Percentiles rank a stretch among this genome's conserved stretches.
Evolutionary conservation across 2,888 invertebrate genomes (phyloP).

Genomic region (Diachrysia chrysitis): DNA sequence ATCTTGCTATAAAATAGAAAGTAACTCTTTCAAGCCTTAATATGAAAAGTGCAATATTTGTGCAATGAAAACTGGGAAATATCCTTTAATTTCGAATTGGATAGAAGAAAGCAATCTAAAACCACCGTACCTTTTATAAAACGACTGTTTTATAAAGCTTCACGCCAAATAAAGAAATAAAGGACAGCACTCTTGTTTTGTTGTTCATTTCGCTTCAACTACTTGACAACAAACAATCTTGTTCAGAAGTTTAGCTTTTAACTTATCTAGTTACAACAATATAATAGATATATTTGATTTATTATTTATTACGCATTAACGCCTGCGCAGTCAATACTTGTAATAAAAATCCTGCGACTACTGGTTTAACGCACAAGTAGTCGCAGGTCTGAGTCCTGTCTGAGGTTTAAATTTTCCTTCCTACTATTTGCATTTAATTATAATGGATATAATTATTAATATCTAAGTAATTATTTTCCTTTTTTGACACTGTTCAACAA

Average conservation of each 20-base stretch:
- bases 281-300: too few relatives aligned
- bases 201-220: slow-evolving; percentile 38
- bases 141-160: slow-evolving; percentile 42
- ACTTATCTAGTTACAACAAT: too few relatives aligned
- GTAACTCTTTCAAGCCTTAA: not conserved
- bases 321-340: too few relatives aligned
- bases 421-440: too few relatives aligned
- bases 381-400: too few relatives aligned
- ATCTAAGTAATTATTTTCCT: too few relatives aligned
- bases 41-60: not conserved
- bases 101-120: slow-evolving; percentile 36
- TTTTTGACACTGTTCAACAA: too few relatives aligned
- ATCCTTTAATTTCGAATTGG: not conserved
- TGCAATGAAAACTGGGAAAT: not conserved
- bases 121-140: slow-evolving; percentile 36
- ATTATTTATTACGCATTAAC: too few relatives aligned
- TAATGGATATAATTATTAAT: too few relatives aligned
- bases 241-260: slow-evolving; percentile 12
- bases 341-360: too few relatives aligned
- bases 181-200: slow-evolving; percentile 21
- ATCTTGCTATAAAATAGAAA: not conserved
- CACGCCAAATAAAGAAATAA: slow-evolving; percentile 48
- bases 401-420: too few relatives aligned
- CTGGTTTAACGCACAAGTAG: too few relatives aligned
- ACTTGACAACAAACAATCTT: not conserved